Evolutionary conservation across 2,888 invertebrate genomes (phyloP).

Genomic region (Lamproptera curius): DNA sequence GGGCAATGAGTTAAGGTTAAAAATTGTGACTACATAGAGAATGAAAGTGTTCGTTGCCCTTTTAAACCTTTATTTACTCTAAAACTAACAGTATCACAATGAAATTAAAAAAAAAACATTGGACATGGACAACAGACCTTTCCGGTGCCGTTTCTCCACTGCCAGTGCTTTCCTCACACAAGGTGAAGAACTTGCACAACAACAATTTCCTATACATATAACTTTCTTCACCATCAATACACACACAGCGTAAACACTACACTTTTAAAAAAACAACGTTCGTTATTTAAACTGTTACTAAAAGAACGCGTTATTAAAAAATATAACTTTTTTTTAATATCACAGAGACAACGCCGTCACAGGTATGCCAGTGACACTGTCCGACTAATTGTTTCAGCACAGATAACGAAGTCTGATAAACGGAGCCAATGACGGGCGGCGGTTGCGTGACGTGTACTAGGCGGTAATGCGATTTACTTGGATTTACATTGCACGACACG

Average conservation of each 20-base stretch:
- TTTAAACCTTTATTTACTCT: too few relatives aligned
- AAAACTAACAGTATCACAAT: too few relatives aligned
- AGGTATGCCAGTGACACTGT: slow-evolving; percentile 39
- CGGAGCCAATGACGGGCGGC: slow-evolving; percentile 32
- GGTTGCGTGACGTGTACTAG: slow-evolving; percentile 26
- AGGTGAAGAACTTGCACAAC: slow-evolving; percentile 46
- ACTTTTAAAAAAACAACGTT: background rate
- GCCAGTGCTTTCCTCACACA: slow-evolving; percentile 26
- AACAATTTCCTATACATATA: slow-evolving; percentile 45
- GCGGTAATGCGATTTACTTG: slow-evolving; percentile 48
- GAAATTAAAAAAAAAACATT: too few relatives aligned
- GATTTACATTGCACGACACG: slow-evolving; percentile 34
- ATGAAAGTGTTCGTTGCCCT: too few relatives aligned
- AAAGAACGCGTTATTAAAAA: too few relatives aligned
- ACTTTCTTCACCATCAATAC: slow-evolving; percentile 4
- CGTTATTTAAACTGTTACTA: background rate
- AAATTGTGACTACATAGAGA: too few relatives aligned
- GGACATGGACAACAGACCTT: slow-evolving; percentile 38
- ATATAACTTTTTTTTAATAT: too few relatives aligned
- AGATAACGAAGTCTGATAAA: slow-evolving; percentile 58
- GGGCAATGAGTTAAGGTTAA: too few relatives aligned
- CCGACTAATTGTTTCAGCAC: slow-evolving; percentile 56
- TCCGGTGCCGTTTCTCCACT: slow-evolving; percentile 13
- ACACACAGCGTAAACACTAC: slow-evolving; percentile 11
- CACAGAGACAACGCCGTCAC: slow-evolving; percentile 21